Evolutionary conservation across 2,797 vertebrate species (phyloP), one percentile per base, ranked within the genome.

Genomic region (Pipistrellus pygmaeus): DNA sequence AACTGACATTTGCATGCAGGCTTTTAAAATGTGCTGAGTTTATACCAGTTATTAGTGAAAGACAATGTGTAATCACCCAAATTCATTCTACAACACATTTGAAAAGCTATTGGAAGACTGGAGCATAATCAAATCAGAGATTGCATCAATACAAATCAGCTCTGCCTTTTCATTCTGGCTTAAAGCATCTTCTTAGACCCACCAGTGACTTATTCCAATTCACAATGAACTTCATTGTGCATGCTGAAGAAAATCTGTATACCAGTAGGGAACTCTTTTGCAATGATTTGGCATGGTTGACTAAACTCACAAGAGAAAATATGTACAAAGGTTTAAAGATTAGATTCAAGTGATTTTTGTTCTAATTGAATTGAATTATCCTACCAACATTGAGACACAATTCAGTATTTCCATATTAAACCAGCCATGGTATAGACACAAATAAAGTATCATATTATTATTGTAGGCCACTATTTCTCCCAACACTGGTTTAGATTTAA

Each of bases 191-290:
- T 95, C 30, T 48, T 14, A 84, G 81, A 88, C 14, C 20, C 90
- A 84, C 64, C 6, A 66, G 1, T 76, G 83, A 94, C 38, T 84
- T 95, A 27, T 12, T 95, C 5, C 17, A 96, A 12, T 53, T 84
- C 81, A 88, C 75, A 96, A 80, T 71, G 23, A 96, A 60, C 32
- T 83, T 96, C 75, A 96, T 96, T 96, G 80, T 38, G 30, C 48
- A 91, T 85, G 73, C 32, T 93, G 72, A 96, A 95, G 41, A 87
- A 82, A 62, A 32, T 87, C 66, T 93, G 69, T 93, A 0, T 53
- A 75, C 4, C 35, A 78, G 41, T 93, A 41, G 85, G 75, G 38
- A 83, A 32, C 27, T 94, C 44, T 95, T 51, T 32, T 88, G 83
- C 44, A 89, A 76, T 88, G 60, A 85, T 91, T 97, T 76, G 72